Base-by-base conservation (phyloP, 2,888 invertebrate species). In the Acronicta aceris region DNA sequence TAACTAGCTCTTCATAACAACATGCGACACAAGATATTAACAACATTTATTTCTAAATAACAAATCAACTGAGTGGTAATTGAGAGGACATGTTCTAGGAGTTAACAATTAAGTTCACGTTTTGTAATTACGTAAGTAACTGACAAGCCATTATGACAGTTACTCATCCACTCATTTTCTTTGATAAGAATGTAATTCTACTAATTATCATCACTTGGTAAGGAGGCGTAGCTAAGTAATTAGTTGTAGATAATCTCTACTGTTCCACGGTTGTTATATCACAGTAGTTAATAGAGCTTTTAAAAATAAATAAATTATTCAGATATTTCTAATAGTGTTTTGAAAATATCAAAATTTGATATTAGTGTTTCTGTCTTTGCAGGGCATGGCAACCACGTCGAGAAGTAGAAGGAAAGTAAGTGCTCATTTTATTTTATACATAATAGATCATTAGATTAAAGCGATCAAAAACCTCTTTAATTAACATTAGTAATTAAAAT, bases 341-440 rank as follows among this genome's bases (percentile, higher is more conserved):
- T 33, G 30, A 5, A 33, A 33, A 33, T 33, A 1, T 12, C 10
- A 7, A 21, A 17, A 30, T 13, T 21, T 73, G 53, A 64, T 69
- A 55, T 59, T 6, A 42, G 27, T 56, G 41, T 65, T 74, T 69
- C 78, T 80, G 78, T 84, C 59, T 82, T 90, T 89, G 49, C 90
- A 93, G 93, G 93, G 93, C 64, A 93, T 93, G 93, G 84, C 84
- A 43, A 84, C 84, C 53, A 84, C 84, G n/a, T 84, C 84, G 54
- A 81, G 84, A 57, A 84, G 78, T 71, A 82, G 84, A 62, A 84
- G 87, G 84, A 88, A 87, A 85, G 87, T 88, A 61, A 86, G 83
- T 79, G 56, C 8, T 16, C 10, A 13, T 54, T 41, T 25, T 8
- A 42, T 40, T 45, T 33, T 33, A 33, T 33, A 10, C 30, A 30